Evolutionary conservation across 2,113 vertebrate species (phyloP).

Genomic region (Chaetorhynchus papuensis): DNA sequence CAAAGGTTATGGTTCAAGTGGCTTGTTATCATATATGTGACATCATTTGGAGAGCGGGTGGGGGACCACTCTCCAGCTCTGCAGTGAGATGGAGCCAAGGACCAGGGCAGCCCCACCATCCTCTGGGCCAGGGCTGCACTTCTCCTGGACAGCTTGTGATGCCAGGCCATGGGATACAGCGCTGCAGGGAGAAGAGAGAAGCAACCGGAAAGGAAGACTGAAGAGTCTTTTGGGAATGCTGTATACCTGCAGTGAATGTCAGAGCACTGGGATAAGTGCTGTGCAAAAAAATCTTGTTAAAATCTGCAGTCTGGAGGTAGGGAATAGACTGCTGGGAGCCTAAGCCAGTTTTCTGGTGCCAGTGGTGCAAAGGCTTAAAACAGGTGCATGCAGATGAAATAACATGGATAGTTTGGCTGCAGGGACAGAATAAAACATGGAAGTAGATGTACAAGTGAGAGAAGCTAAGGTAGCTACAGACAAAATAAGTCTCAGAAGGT

Average conservation of each 20-base stretch:
- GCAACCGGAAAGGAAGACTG: neutral
- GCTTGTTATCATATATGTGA: neutral
- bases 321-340: neutral
- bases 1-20: neutral
- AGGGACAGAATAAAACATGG: neutral
- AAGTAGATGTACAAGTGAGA: neutral
- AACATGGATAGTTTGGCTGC: neutral
- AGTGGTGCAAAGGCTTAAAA: neutral
- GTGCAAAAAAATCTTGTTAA: neutral
- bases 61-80: neutral
- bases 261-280: neutral
- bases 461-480: neutral
- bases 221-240: neutral
- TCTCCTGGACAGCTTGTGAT: neutral
- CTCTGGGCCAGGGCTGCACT: neutral
- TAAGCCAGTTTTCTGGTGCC: neutral
- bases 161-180: fast-evolving
- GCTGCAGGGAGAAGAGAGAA: neutral
- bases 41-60: neutral
- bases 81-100: neutral
- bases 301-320: neutral
- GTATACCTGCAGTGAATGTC: neutral
- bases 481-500: neutral
- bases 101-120: neutral
- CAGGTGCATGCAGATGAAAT: neutral